phyloP scores from a whole-genome alignment of 92 coral and sea anemone genomes.

The Zoanthus sociatus region DNA sequence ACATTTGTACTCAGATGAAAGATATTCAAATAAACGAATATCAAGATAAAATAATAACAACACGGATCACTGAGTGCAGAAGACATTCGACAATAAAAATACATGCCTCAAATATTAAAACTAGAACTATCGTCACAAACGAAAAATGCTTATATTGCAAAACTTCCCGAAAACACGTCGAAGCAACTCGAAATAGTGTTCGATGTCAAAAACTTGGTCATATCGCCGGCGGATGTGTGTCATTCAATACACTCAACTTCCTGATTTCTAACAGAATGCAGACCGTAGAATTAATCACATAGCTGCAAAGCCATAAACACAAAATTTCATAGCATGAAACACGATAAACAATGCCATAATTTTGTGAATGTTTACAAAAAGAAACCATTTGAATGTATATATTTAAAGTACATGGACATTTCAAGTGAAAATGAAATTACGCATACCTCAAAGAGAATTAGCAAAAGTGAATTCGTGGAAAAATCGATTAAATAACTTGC shows the following conservation, averaged over 20 bases:
- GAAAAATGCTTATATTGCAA: too few relatives aligned
- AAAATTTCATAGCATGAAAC: conserved; percentile 5
- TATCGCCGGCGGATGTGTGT: conserved; percentile 42
- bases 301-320: conserved; percentile 22
- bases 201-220: background rate
- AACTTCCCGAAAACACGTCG: too few relatives aligned
- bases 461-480: conserved; percentile 12
- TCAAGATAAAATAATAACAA: too few relatives aligned
- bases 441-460: background rate
- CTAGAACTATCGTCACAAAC: too few relatives aligned
- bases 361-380: conserved; percentile 3
- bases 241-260: conserved; percentile 6
- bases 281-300: background rate
- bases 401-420: background rate
- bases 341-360: conserved; percentile 1
- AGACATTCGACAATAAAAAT: too few relatives aligned
- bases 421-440: conserved; percentile 15
- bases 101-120: too few relatives aligned
- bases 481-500: conserved; percentile 21
- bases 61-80: too few relatives aligned
- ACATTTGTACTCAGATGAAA: too few relatives aligned
- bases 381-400: background rate
- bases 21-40: too few relatives aligned
- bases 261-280: conserved; percentile 28
- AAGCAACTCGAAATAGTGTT: conserved; percentile 7